Evolutionary conservation across 1,140 invertebrate genomes (phyloP).

Genomic region (Penaeus vannamei): DNA sequence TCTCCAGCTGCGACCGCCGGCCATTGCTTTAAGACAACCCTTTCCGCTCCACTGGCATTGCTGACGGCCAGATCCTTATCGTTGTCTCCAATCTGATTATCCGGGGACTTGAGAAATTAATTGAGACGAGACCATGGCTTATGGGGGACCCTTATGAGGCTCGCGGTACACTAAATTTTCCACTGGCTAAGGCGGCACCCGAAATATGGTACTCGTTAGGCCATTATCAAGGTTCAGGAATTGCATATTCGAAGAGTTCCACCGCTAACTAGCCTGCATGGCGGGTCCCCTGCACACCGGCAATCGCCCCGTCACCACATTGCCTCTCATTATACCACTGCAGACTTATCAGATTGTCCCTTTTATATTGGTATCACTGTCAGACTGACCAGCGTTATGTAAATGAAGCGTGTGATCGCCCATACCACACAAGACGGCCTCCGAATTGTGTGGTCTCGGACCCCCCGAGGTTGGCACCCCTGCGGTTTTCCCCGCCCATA

Average conservation of each 20-base stretch:
- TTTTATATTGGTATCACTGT: constrained; percentile 57
- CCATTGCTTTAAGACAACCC: not conserved
- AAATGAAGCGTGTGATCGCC: constrained; percentile 58
- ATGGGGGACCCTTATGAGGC: not conserved
- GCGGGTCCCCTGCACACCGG: constrained; percentile 20
- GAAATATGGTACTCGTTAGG: too few relatives aligned
- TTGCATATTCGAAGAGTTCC: not conserved
- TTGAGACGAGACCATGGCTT: constrained; percentile 7
- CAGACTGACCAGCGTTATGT: constrained; percentile 47
- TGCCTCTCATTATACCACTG: constrained; percentile 52
- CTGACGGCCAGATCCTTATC: constrained; percentile 2
- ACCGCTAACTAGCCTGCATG: not conserved
- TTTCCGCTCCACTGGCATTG: constrained; percentile 12
- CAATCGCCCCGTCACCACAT: constrained; percentile 39
- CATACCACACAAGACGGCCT: constrained; percentile 49
- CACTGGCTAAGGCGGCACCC: not conserved
- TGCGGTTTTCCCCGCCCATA: not conserved
- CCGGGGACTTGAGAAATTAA: constrained; percentile 6
- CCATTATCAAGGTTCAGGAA: not conserved
- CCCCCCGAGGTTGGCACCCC: constrained; percentile 20
- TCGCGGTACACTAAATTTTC: not conserved
- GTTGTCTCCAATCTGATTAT: not conserved
- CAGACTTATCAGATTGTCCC: constrained; percentile 52
- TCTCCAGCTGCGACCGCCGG: not conserved
- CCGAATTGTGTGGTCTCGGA: constrained; percentile 46